Evolutionary conservation across 2,888 invertebrate genomes (phyloP).

Genomic region (Troides helena): DNA sequence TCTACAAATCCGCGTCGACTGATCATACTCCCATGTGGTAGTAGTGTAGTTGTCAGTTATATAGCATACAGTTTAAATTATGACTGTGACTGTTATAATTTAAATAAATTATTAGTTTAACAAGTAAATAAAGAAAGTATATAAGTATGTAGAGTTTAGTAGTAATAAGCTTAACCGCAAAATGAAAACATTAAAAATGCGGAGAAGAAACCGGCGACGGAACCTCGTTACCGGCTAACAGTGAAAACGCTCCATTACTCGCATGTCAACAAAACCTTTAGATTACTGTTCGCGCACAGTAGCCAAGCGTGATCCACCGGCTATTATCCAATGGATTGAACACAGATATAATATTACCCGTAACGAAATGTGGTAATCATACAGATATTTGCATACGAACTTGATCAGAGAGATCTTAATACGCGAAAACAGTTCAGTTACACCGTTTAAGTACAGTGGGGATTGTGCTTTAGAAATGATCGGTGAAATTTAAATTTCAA

Average conservation of each 20-base stretch:
- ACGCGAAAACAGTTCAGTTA: background rate
- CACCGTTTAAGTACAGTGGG: background rate
- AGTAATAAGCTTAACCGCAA: no score
- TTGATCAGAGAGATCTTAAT: slow-evolving; percentile 1
- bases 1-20: no score
- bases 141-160: no score
- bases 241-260: slow-evolving; percentile 16
- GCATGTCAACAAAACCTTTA: slow-evolving; percentile 18
- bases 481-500: slow-evolving; percentile 15
- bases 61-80: no score
- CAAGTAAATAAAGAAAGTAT: no score
- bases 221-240: slow-evolving; percentile 14
- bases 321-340: slow-evolving; percentile 9
- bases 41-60: no score
- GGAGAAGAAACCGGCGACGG: background rate
- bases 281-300: slow-evolving; percentile 16
- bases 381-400: slow-evolving; percentile 13
- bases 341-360: slow-evolving; percentile 11
- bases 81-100: no score
- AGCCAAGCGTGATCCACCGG: slow-evolving; percentile 21
- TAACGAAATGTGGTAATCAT: slow-evolving; percentile 13
- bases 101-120: no score
- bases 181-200: no score
- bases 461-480: slow-evolving; percentile 3
- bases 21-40: no score